Percentiles rank a stretch among this genome's conserved stretches.
phyloP scores from a whole-genome alignment of 2,888 invertebrate genomes.

The Mesopsocus fuscifrons region DNA sequence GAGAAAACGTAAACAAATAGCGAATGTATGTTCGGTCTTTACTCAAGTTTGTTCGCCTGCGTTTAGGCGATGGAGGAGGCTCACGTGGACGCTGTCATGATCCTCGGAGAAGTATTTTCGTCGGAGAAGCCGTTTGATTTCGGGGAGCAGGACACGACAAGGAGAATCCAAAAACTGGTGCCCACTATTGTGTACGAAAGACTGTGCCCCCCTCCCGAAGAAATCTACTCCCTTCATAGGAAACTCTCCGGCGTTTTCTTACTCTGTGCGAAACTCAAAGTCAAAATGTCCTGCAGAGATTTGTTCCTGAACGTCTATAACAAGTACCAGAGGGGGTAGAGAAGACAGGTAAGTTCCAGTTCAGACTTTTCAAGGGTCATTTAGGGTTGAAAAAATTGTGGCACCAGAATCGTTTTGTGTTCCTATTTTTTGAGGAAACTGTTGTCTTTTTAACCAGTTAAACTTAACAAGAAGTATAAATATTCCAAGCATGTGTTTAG shows the following conservation, averaged over 20 bases:
- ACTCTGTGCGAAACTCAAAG: conserved; percentile 69
- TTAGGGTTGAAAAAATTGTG: too few species aligned
- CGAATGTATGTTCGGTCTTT: too few species aligned
- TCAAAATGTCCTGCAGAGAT: conserved; percentile 61
- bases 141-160: conserved; percentile 61
- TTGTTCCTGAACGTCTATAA: conserved; percentile 64
- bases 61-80: conserved; percentile 69
- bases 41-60: conserved; percentile 8
- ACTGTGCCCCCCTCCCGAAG: conserved; percentile 93
- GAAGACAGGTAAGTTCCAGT: too few species aligned
- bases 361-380: too few species aligned
- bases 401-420: too few species aligned
- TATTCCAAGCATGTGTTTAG: too few species aligned
- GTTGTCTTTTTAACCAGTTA: too few species aligned
- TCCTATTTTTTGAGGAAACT: too few species aligned
- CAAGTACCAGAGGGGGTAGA: conserved; percentile 44
- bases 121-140: conserved; percentile 70
- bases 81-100: conserved; percentile 92
- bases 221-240: conserved; percentile 92
- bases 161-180: conserved; percentile 62
- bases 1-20: too few species aligned
- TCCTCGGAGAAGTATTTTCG: conserved; percentile 84
- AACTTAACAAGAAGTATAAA: too few species aligned
- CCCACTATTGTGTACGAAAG: conserved; percentile 89
- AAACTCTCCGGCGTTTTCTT: conserved; percentile 73